Base-by-base conservation (phyloP, 2,797 vertebrate species). In the Threskiornis aethiopicus region DNA sequence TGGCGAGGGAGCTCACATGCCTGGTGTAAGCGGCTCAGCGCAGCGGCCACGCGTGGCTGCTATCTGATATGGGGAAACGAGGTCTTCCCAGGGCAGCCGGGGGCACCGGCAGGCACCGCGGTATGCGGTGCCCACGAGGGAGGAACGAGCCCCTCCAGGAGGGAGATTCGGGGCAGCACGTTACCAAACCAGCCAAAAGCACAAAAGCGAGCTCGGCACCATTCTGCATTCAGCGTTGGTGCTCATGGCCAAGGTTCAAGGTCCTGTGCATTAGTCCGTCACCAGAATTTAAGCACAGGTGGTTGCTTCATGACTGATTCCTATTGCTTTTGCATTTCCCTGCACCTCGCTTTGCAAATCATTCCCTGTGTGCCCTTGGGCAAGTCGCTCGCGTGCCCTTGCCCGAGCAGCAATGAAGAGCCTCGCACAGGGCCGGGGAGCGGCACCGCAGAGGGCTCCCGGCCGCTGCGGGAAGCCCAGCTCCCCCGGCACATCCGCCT, bases 1-100 rank as follows among this genome's bases (percentile, higher is more conserved):
- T 79, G 85, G 95, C 3, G 37, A 91, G 90, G 92, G 90, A 94
- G 94, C 96, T 98, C 94, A 41, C 96, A 90, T 90, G 75, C 64
- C 93, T 3, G 4, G 41, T 10, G 1, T 97, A 97, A 97, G 97
- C 81, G 0, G 94, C 96, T 97, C 97, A 96, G 87, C 2, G 1
- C 71, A 8, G 35, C 2, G 16, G 87, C 90, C 84, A 5, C 1
- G 84, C 25, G 17, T 69, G 91, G 77, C 70, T 96, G 92, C 90
- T 73, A 89, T 90, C 78, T 78, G 91, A 85, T 93, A 85, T 0
- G 19, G 44, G 94, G 67, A 58, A 46, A 39, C 0, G 13, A 66
- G 92, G 87, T 77, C 79, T 47, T 72, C 69, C 87, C 83, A 17
- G 90, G 95, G 57, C 79, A 69, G 16, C 24, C 0, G 8, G 55